Evolutionary conservation across 2,113 vertebrate species (phyloP).

Genomic region (Emydura subglobosa): DNA sequence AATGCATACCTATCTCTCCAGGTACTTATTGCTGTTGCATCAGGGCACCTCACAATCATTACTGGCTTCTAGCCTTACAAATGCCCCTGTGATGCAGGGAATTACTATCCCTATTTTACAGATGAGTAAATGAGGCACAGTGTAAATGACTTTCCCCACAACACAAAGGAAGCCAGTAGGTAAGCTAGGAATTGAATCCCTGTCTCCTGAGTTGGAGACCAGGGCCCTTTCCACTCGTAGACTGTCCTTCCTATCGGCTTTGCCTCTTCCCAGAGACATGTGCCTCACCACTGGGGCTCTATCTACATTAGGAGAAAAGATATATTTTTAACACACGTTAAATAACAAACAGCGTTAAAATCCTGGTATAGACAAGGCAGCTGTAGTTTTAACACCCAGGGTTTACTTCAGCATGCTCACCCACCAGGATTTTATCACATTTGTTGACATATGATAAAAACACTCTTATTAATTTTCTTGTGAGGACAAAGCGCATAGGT

Average conservation of each 20-base stretch:
- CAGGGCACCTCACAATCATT: neutral
- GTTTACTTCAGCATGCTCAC: neutral
- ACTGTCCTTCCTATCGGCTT: neutral
- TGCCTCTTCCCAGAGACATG: neutral
- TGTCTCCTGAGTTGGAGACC: neutral
- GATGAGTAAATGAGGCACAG: accelerated
- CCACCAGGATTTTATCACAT: neutral
- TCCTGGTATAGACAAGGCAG: neutral
- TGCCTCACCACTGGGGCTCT: accelerated
- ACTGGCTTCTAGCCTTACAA: neutral
- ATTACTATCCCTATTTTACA: neutral
- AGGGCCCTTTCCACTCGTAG: neutral
- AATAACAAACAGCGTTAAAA: neutral
- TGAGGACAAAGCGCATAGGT: neutral
- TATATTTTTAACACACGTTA: neutral
- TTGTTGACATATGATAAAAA: neutral
- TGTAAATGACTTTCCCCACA: neutral
- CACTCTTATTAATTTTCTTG: neutral
- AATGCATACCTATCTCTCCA: neutral
- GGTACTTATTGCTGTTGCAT: neutral
- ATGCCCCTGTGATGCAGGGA: neutral
- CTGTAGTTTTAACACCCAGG: neutral
- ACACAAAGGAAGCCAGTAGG: accelerated
- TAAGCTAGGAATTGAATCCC: neutral
- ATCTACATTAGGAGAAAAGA: neutral